A percentile compares a stretch with the other conserved stretches of the same genome.
Conservation (phyloP, 1,140 invertebrate species). For the Drosophila baimaii region DNA sequence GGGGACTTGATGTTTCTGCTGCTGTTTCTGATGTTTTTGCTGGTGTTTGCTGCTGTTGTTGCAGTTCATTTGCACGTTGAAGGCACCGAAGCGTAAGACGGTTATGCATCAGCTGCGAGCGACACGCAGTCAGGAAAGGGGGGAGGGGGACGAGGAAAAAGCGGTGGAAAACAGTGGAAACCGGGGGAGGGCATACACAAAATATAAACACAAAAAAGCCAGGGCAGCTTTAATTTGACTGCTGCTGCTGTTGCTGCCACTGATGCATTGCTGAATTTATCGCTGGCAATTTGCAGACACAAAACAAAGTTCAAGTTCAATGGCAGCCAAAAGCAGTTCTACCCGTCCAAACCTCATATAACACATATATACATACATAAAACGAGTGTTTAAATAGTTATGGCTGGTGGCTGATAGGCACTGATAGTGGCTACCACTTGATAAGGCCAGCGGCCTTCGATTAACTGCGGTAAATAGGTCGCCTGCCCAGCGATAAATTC, state of each 20-base stretch:
- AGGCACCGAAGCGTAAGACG: conserved; percentile 68
- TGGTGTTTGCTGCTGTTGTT: conserved; percentile 49
- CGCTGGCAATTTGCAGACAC: conserved; percentile 62
- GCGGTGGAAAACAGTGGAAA: not conserved
- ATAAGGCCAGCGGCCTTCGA: conserved; percentile 39
- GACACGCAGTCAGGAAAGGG: conserved; percentile 29
- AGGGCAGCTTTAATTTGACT: conserved; percentile 72
- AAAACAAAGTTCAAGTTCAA: conserved; percentile 76
- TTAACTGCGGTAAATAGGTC: conserved; percentile 56
- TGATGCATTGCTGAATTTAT: conserved; percentile 57
- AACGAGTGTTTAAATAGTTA: conserved; percentile 13
- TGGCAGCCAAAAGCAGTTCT: conserved; percentile 30
- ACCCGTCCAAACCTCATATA: not conserved
- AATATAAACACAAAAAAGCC: no score
- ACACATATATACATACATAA: not conserved
- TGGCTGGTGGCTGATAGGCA: conserved; percentile 23
- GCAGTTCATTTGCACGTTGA: conserved; percentile 71
- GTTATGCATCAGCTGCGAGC: conserved; percentile 62
- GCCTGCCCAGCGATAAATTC: conserved; percentile 33
- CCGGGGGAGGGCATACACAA: conserved; percentile 4
- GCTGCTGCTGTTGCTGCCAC: conserved; percentile 39
- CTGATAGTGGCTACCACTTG: conserved; percentile 20
- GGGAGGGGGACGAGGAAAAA: no score
- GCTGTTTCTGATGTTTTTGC: conserved; percentile 30
- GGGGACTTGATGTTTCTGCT: conserved; percentile 10